Conservation (phyloP, 2,888 invertebrate species). For the Drosophila gaucha region DNA sequence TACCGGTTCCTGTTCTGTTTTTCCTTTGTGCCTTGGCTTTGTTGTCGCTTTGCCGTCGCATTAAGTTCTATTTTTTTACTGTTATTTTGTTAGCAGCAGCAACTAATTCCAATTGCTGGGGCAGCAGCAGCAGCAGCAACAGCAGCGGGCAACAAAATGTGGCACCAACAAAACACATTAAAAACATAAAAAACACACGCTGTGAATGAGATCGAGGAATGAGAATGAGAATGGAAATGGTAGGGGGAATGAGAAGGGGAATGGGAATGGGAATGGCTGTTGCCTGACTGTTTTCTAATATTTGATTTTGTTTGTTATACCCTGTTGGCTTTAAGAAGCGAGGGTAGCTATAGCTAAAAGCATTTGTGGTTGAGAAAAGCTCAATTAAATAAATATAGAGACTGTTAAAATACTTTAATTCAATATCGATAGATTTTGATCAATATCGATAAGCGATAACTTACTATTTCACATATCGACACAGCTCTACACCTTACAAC, state of each 20-base stretch:
- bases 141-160: constrained; percentile 29
- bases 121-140: constrained; percentile 15
- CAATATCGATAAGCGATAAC: constrained; percentile 1
- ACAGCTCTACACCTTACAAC: too few relatives aligned
- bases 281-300: constrained; percentile 56
- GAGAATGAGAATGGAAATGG: neutral
- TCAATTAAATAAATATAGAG: neutral
- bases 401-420: neutral
- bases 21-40: constrained; percentile 23
- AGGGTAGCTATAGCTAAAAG: neutral
- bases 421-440: neutral
- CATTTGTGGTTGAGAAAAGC: neutral
- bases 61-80: constrained; percentile 49
- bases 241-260: neutral
- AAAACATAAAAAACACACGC: constrained; percentile 64
- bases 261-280: constrained; percentile 19
- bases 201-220: constrained; percentile 19
- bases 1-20: neutral
- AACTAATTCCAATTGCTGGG: constrained; percentile 59
- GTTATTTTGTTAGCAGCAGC: constrained; percentile 54
- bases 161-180: constrained; percentile 63
- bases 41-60: constrained; percentile 50
- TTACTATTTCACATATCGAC: neutral
- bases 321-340: neutral
- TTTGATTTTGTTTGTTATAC: constrained; percentile 66